These are phyloP conservation scores for Brachynemurus nebulosus DNA, from an alignment of 2,888 invertebrate species.

Conservation along the genomic window DNA sequence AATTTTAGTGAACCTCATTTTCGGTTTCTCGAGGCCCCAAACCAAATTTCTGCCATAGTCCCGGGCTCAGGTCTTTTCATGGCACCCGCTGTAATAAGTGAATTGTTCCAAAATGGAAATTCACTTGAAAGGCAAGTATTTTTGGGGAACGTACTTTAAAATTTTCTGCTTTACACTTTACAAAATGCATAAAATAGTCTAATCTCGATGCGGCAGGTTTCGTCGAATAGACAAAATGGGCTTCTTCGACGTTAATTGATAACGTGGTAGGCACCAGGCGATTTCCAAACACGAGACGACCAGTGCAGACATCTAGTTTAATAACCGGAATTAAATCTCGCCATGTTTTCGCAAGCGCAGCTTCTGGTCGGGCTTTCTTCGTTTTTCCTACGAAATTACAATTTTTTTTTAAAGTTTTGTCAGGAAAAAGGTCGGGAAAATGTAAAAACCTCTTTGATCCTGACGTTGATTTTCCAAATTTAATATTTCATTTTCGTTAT, in stretches of 20 bases:
- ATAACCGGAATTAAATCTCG: conserved; percentile 92
- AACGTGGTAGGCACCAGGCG: conserved; percentile 85
- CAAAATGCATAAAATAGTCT: conserved; percentile 91
- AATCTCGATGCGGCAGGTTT: conserved; percentile 87
- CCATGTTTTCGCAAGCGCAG: conserved; percentile 82
- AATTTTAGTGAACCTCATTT: too few relatives aligned
- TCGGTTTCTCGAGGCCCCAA: too few relatives aligned
- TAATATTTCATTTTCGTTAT: conserved; percentile 41
- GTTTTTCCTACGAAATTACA: too few relatives aligned
- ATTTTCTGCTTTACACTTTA: conserved; percentile 89
- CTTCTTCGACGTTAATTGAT: conserved; percentile 84
- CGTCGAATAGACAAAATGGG: conserved; percentile 87
- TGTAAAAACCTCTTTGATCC: too few relatives aligned
- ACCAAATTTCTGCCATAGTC: too few relatives aligned
- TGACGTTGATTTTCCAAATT: conserved; percentile 39
- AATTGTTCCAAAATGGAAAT: too few relatives aligned
- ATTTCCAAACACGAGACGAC: conserved; percentile 90
- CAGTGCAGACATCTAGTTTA: conserved; percentile 84
- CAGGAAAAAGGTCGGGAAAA: too few relatives aligned
- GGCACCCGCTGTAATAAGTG: too few relatives aligned
- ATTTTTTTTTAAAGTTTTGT: too few relatives aligned
- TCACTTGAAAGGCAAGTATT: too few relatives aligned
- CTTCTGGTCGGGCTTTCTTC: conserved; percentile 49
- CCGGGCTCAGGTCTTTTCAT: too few relatives aligned
- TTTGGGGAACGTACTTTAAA: too few relatives aligned